Base-by-base conservation (phyloP, 2,113 vertebrate species). In the Otis tarda region DNA sequence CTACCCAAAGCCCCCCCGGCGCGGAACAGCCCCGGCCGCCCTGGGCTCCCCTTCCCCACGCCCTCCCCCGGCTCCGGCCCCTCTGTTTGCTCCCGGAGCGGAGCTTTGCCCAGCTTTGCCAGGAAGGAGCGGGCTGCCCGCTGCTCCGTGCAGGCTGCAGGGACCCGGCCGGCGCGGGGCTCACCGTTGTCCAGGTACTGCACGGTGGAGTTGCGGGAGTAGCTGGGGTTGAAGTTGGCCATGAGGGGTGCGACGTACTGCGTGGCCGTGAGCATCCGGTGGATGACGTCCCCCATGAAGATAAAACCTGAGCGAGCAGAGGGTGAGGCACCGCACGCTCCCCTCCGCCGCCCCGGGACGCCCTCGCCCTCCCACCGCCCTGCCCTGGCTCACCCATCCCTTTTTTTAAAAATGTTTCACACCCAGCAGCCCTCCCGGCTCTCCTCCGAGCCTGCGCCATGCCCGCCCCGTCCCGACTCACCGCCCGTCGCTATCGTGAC, bases 171-270 rank as follows among this genome's bases (percentile, higher is more conserved):
- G 1, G 43, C 15, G 35, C 43, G 0, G 59, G 25, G 2, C 98
- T 98, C 94, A 99, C 99, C 99, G 1, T 99, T 99, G 97, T 99
- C 99, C 39, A 98, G 97, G 95, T 99, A 99, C 86, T 96, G 98
- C 43, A 99, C 98, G 10, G 99, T 99, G 61, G 99, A 99, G 89
- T 99, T 98, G 28, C 83, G 97, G 22, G 99, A 99, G 97, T 98
- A 99, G 96, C 99, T 98, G 56, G 99, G 99, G 98, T 99, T 99
- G 96, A 99, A 99, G 98, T 99, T 99, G 92, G 99, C 99, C 99
- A 99, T 99, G 64, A 99, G 98, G 4, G 99, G 99, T 0, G 99
- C 99, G 6, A 99, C 95, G 52, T 99, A 99, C 93, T 99, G 99
- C 0, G 99, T 99, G 35, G 99, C 99, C 2, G 99, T 99, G 55